Evolutionary conservation across 92 coral and sea anemone species (phyloP).

Genomic region (Siderastrea radians): DNA sequence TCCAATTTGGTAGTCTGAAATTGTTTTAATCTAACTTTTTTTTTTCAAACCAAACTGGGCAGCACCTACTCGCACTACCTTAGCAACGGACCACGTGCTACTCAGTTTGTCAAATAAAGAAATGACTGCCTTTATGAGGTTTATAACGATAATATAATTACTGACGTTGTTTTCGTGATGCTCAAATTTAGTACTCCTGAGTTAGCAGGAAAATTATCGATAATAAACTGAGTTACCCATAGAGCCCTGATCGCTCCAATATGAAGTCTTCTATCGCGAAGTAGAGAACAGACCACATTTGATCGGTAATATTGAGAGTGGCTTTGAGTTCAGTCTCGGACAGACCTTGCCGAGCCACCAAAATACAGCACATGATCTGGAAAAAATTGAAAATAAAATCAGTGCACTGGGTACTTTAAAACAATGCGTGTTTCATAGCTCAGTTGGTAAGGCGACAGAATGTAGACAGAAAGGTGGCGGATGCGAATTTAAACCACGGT

Average conservation of each 20-base stretch:
- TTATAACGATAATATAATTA: too few relatives aligned
- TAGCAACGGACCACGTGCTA: too few relatives aligned
- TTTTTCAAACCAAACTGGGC: too few relatives aligned
- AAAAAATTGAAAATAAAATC: not conserved
- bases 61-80: too few relatives aligned
- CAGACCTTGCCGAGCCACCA: conserved; percentile 87
- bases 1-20: too few relatives aligned
- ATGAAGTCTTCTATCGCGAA: conserved; percentile 92
- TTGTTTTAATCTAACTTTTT: too few relatives aligned
- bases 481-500: too few relatives aligned
- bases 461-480: too few relatives aligned
- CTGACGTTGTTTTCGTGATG: not conserved
- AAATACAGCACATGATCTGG: conserved; percentile 87
- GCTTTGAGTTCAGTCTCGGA: conserved; percentile 87
- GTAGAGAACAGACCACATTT: conserved; percentile 88
- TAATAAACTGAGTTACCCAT: conserved; percentile 65
- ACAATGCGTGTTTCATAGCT: too few relatives aligned
- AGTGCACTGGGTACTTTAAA: not conserved
- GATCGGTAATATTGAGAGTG: conserved; percentile 78
- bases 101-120: too few relatives aligned
- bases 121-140: too few relatives aligned
- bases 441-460: too few relatives aligned
- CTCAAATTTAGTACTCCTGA: not conserved
- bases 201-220: not conserved
- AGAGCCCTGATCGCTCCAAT: conserved; percentile 83